Conservation (phyloP, 2,797 vertebrate genomes). For the Varecia variegata region DNA sequence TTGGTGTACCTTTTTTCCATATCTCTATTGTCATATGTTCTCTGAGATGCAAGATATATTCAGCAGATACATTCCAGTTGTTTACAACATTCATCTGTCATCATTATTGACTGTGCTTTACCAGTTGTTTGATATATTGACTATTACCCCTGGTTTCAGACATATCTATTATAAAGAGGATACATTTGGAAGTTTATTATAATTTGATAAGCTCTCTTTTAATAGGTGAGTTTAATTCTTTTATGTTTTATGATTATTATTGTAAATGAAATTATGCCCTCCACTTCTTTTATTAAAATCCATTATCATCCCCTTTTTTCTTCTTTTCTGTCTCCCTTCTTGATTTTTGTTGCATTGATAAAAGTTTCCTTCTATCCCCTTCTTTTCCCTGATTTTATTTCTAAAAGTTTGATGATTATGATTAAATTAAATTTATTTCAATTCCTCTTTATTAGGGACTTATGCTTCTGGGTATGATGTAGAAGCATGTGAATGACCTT, state of each 20-base stretch:
- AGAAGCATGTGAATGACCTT: background rate
- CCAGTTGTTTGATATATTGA: background rate
- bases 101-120: background rate
- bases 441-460: background rate
- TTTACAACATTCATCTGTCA: background rate
- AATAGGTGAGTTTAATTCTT: background rate
- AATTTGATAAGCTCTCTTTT: background rate
- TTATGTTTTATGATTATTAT: background rate
- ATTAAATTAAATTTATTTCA: background rate
- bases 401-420: background rate
- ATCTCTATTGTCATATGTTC: background rate
- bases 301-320: background rate
- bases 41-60: background rate
- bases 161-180: background rate
- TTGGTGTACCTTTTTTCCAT: background rate
- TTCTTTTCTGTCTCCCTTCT: background rate
- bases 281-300: background rate
- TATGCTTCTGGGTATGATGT: background rate
- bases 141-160: background rate
- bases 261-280: background rate
- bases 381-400: background rate
- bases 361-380: background rate
- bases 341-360: background rate
- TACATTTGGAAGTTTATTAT: background rate
- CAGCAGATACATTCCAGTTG: background rate